phyloP scores from a whole-genome alignment of 35 echinoderm and acorn worm species.

The Apostichopus japonicus region DNA sequence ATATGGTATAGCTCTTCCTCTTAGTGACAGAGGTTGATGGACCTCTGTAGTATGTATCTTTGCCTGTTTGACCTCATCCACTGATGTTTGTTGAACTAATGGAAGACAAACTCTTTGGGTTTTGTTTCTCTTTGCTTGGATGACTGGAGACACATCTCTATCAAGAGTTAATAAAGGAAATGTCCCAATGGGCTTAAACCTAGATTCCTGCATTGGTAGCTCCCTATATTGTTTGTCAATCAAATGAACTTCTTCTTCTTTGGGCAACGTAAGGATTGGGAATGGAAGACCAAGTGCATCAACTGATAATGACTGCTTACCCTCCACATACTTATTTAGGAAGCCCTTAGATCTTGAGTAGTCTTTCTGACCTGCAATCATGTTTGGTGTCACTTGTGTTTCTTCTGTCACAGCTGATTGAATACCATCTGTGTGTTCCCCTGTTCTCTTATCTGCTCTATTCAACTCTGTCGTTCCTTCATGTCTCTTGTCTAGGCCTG shows the following conservation, averaged over 20 bases:
- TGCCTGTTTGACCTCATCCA: constrained; percentile 26
- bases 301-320: background rate
- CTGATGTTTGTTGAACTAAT: constrained; percentile 29
- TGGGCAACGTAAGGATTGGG: constrained; percentile 16
- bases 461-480: background rate
- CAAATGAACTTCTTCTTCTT: background rate
- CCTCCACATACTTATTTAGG: constrained; percentile 13
- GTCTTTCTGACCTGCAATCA: background rate
- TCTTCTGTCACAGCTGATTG: background rate
- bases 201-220: background rate
- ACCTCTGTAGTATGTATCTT: background rate
- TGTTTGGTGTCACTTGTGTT: background rate
- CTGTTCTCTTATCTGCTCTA: background rate
- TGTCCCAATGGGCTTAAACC: background rate
- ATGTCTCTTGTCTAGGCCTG: background rate
- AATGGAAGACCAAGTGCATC: constrained; percentile 25
- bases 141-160: constrained; percentile 23
- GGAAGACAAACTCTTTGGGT: background rate
- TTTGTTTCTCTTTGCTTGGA: background rate
- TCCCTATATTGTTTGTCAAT: background rate
- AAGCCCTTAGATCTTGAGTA: background rate
- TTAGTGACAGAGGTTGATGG: background rate
- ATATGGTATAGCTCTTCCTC: background rate
- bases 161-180: constrained; percentile 37
- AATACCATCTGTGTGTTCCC: background rate